Evolutionary conservation across 2,888 invertebrate species (phyloP).

Genomic region (Tetanocera ferruginea): DNA sequence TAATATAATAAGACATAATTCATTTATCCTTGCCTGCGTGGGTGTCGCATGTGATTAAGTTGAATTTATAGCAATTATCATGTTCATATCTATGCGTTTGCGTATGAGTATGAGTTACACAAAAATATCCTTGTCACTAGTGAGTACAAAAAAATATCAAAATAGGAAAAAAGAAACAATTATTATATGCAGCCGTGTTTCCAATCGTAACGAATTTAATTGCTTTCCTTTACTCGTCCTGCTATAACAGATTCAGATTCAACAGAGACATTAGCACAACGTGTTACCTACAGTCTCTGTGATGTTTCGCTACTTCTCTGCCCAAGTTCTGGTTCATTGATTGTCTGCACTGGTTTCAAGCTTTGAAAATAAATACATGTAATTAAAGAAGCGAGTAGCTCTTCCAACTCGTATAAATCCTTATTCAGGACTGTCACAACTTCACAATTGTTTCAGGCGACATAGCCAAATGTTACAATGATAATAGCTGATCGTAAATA

Average conservation of each 20-base stretch:
- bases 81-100: background rate
- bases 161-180: background rate
- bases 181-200: slow-evolving; percentile 20
- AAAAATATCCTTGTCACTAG: background rate
- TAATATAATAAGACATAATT: slow-evolving; percentile 61
- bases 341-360: background rate
- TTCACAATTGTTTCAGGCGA: background rate
- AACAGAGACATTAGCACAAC: slow-evolving; percentile 23
- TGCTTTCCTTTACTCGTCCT: background rate
- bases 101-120: background rate
- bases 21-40: slow-evolving; percentile 45
- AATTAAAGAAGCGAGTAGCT: no score
- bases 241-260: background rate
- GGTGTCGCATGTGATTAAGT: slow-evolving; percentile 19
- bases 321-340: background rate
- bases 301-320: background rate
- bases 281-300: slow-evolving; percentile 1
- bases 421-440: background rate
- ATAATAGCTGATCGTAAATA: background rate
- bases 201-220: slow-evolving; percentile 30
- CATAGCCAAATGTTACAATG: background rate
- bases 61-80: slow-evolving; percentile 36
- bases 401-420: no score
- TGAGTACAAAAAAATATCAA: background rate
- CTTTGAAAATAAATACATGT: no score